Evolutionary conservation across 2,888 invertebrate species (phyloP), one percentile per base, ranked within the genome.

Genomic region (Morpho deidamia): DNA sequence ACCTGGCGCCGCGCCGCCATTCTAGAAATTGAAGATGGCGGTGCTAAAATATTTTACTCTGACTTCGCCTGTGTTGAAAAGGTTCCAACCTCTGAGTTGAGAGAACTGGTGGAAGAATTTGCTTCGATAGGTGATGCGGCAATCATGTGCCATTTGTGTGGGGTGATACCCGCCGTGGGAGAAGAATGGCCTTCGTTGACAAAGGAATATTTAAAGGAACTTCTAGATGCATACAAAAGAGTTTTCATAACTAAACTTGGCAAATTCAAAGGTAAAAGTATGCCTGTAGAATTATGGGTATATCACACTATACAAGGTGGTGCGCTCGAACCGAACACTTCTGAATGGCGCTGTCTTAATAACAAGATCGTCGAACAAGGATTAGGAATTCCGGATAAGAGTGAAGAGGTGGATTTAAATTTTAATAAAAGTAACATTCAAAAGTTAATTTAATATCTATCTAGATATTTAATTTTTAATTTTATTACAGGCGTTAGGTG

Each of bases 91-190:
- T 68, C 79, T 1, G 72, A 83, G 44, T 73, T 95, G 11, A 91
- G 85, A 47, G 78, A 84, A 1, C 79, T 95, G 5, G 71, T 87
- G 9, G 65, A 79, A 0, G 74, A 87, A 8, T 93, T 94, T 59
- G 69, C 76, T 7, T 71, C 75, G 0, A 74, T 91, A 0, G 90
- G 91, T 0, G 91, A 92, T 55, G 92, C 92, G 0, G 92, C 92
- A 0, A 83, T 93, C 14, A 91, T 91, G 61, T 94, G 96, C 59
- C 93, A 94, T 70, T 72, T 97, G 47, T 92, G 91, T 1, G 94
- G 94, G 12, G 90, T 96, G 8, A 77, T 84, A 23, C 94, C 96
- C 0, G 94, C 94, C 0, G 93, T 94, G 0, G 93, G 92, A 0
- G 84, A 89, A 0, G 87, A 86, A 23, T 94, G 94, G 94, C 91